A percentile compares a stretch with the other conserved stretches of the same genome.
Evolutionary conservation across 2,888 invertebrate genomes (phyloP).

Genomic region (Heteropelma amictum): DNA sequence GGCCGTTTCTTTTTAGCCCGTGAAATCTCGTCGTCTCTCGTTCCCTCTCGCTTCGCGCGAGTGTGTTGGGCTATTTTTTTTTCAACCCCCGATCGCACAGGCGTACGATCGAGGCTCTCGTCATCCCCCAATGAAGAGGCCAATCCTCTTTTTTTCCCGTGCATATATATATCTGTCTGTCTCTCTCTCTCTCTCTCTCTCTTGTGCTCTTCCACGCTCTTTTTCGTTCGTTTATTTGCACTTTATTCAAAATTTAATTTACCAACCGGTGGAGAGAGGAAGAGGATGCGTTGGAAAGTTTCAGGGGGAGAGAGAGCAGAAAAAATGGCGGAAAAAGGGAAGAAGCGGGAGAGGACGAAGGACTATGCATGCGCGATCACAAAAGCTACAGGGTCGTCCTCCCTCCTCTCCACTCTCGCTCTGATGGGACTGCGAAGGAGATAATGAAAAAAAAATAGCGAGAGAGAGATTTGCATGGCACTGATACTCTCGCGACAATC

Average conservation of each 20-base stretch:
- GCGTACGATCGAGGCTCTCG: slow-evolving; percentile 12
- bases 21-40: slow-evolving; percentile 15
- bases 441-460: slow-evolving; percentile 54
- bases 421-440: slow-evolving; percentile 57
- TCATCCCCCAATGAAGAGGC: neutral
- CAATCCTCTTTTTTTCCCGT: slow-evolving; percentile 8
- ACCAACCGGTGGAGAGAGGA: slow-evolving; percentile 71
- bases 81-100: neutral
- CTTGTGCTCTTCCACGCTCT: slow-evolving; percentile 32
- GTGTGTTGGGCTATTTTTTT: slow-evolving; percentile 2
- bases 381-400: neutral
- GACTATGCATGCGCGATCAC: neutral
- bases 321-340: neutral
- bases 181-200: neutral
- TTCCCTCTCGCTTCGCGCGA: neutral
- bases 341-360: neutral
- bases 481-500: slow-evolving; percentile 21
- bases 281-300: too few species aligned
- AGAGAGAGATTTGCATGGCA: slow-evolving; percentile 23
- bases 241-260: slow-evolving; percentile 77
- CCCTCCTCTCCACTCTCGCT: neutral
- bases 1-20: slow-evolving; percentile 49
- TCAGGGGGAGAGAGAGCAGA: slow-evolving; percentile 22
- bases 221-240: slow-evolving; percentile 74
- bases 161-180: neutral